A percentile compares a stretch with the other conserved stretches of the same genome.
Conservation (phyloP, 2,888 invertebrate species). For the Nomada flava region DNA sequence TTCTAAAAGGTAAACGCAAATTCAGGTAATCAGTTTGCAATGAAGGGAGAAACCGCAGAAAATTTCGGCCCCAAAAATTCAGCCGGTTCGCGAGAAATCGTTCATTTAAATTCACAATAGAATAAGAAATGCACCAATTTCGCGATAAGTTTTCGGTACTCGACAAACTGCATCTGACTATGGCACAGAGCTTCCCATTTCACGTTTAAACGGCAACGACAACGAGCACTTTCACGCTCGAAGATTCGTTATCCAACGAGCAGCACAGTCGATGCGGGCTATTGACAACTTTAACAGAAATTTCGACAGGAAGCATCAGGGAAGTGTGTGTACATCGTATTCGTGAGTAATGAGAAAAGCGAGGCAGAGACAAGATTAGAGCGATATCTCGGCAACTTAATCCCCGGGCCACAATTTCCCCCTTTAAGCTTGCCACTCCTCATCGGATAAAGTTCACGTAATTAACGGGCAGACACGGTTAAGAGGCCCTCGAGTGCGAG, state of each 20-base stretch:
- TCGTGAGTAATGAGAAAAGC: conserved; percentile 63
- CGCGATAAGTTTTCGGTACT: not conserved
- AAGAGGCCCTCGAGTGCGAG: conserved; percentile 44
- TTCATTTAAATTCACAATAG: too few species aligned
- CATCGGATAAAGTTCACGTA: conserved; percentile 65
- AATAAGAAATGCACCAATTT: too few species aligned
- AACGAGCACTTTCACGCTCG: conserved; percentile 11
- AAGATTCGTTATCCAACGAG: conserved; percentile 21
- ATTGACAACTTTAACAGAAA: conserved; percentile 54
- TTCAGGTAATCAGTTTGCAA: too few species aligned
- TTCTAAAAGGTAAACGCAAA: too few species aligned
- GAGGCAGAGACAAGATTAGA: conserved; percentile 61
- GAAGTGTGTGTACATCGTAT: conserved; percentile 39
- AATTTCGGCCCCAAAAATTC: too few species aligned
- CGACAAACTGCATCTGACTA: not conserved
- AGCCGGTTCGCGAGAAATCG: too few species aligned
- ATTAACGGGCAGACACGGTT: conserved; percentile 59
- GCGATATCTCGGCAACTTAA: conserved; percentile 67
- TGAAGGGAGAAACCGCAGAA: too few species aligned
- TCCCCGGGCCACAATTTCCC: conserved; percentile 65
- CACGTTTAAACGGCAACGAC: not conserved
- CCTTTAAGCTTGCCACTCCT: conserved; percentile 55
- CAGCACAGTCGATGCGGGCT: not conserved
- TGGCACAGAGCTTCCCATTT: not conserved
- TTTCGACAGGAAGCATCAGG: conserved; percentile 8